These are phyloP conservation scores for Pocota personata DNA, from an alignment of 2,888 invertebrate species.

Conservation along the genomic window DNA sequence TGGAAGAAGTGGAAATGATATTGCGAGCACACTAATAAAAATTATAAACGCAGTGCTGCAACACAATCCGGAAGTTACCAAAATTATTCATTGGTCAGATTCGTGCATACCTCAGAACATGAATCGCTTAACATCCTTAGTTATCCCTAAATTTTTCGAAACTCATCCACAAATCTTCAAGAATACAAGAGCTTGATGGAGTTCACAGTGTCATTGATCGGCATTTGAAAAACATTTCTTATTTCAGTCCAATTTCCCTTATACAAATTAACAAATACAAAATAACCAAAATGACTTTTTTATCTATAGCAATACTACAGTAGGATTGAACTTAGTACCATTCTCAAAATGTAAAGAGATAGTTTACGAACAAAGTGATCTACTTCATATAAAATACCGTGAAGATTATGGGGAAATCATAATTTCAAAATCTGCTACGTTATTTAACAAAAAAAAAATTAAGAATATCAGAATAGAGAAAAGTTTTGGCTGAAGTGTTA, in stretches of 20 bases:
- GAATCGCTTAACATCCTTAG: too few species aligned
- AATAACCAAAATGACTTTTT: background rate
- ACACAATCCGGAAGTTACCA: too few species aligned
- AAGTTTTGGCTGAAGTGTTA: background rate
- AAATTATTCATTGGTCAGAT: too few species aligned
- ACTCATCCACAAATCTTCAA: too few species aligned
- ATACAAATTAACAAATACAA: too few species aligned
- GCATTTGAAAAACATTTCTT: background rate
- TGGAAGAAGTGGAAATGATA: too few species aligned
- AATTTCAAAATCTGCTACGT: background rate
- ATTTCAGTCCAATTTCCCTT: constrained; percentile 1
- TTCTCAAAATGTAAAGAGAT: constrained; percentile 6
- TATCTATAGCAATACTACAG: constrained; percentile 1
- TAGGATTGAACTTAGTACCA: constrained; percentile 6
- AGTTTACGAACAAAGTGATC: background rate
- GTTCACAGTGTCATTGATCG: constrained; percentile 7
- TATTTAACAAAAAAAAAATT: constrained; percentile 3
- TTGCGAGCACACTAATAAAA: too few species aligned
- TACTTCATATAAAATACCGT: background rate
- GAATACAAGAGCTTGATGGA: background rate
- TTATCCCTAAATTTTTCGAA: background rate
- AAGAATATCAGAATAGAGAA: background rate
- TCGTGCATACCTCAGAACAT: background rate
- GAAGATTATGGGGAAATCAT: background rate
- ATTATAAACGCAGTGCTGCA: too few species aligned